Conservation (phyloP, 2,113 vertebrate genomes). For the Prinia subflava region DNA sequence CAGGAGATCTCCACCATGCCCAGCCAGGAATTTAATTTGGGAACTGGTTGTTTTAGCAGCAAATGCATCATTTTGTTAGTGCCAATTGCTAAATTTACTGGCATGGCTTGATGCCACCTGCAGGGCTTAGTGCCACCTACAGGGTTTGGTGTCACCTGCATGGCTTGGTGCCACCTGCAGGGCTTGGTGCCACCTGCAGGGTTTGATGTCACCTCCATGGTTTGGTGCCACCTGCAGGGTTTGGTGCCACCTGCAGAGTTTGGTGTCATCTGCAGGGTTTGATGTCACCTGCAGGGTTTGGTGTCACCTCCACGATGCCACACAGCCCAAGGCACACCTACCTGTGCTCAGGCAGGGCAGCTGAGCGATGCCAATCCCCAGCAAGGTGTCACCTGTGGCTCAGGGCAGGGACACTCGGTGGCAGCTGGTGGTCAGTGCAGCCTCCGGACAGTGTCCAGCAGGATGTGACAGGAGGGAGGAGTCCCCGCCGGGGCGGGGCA, state of each 20-base stretch:
- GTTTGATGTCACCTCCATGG: rapidly evolving
- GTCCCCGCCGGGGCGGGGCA: not conserved
- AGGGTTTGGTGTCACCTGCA: no score
- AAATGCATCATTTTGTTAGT: not conserved
- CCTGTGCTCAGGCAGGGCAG: not conserved
- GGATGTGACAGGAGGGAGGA: not conserved
- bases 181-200: rapidly evolving
- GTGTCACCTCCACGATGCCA: not conserved
- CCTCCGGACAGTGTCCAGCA: rapidly evolving
- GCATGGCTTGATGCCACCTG: not conserved
- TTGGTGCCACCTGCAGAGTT: rapidly evolving
- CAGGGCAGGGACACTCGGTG: rapidly evolving
- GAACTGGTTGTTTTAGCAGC: not conserved
- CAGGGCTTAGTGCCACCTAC: not conserved
- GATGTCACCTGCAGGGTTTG: not conserved
- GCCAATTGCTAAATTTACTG: not conserved
- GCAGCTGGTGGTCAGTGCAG: rapidly evolving
- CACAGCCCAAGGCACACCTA: not conserved
- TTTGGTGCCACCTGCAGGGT: rapidly evolving
- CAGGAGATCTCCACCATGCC: rapidly evolving
- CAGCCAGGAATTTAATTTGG: not conserved
- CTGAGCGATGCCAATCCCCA: not conserved
- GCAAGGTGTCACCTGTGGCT: rapidly evolving
- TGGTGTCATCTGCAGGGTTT: rapidly evolving
- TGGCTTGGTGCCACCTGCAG: rapidly evolving